Base-by-base conservation (phyloP, 2,888 invertebrate genomes). In the Parnassius glacialis region DNA sequence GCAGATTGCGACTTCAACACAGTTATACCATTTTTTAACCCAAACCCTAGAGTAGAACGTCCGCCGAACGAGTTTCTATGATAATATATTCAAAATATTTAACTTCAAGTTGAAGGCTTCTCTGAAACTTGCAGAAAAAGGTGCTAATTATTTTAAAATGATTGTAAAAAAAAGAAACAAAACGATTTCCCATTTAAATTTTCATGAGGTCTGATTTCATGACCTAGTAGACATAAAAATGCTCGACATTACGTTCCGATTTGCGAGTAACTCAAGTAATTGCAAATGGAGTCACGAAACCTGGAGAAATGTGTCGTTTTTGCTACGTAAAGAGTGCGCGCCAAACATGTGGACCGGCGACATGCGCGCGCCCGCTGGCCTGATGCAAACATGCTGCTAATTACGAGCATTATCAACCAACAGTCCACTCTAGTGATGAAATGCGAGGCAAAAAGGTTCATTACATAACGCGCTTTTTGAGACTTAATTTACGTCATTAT, bases 401-500 rank as follows among this genome's bases (percentile, higher is more conserved):
- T 90, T 87, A 79, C 81, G 65, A 70, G 74, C 82, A 85, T 87
- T 83, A 84, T 77, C 78, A 78, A 74, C 78, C 78, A 77, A 81
- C 83, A 79, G 84, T 81, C 80, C 75, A 74, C 75, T 67, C 68
- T 70, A 74, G 78, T 84, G 81, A 84, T 82, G 84, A 87, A 87
- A 87, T 85, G 84, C 78, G 68, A 67, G 74, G 56, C 73, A 87
- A 85, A 85, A 88, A 87, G 73, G 65, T 66, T 75, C 75, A 75
- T 85, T 81, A 76, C 79, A 73, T 81, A 84, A 86, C 69, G 64
- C 64, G 57, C 61, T 59, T 51, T 62, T 66, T 62, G 65, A 64
- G 60, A 62, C 61, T 61, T 66, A 67, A 67, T 70, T 66, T 65
- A 65, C 63, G 66, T 68, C 69, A 67, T 68, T 63, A 70, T 70